Percentiles rank a stretch among this genome's conserved stretches.
Conservation (phyloP, 2,113 vertebrate genomes). For the Theristicus caerulescens region DNA sequence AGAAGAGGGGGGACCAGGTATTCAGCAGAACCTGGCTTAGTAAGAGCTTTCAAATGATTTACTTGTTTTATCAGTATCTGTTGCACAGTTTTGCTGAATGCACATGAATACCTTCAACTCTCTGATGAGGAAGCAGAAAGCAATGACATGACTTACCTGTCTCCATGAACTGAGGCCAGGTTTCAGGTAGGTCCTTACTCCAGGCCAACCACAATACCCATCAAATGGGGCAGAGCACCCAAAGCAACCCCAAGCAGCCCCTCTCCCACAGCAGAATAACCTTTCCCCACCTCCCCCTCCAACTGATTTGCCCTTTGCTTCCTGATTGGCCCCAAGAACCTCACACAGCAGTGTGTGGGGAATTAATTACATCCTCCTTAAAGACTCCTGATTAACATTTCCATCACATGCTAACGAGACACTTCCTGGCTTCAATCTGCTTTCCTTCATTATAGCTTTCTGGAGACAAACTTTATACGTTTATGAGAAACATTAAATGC, state of each 20-base stretch:
- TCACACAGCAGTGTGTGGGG: not conserved
- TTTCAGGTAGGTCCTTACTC: not conserved
- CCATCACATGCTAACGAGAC: slow-evolving; percentile 42
- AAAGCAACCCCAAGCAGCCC: not conserved
- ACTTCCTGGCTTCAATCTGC: slow-evolving; percentile 44
- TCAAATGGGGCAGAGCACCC: rapidly evolving
- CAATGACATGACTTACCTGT: not conserved
- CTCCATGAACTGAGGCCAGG: not conserved
- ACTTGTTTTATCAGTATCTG: not conserved
- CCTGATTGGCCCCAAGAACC: slow-evolving; percentile 17
- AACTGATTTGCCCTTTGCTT: not conserved
- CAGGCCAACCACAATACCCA: not conserved
- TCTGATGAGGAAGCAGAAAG: not conserved
- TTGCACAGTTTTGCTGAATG: not conserved
- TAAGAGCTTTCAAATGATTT: not conserved
- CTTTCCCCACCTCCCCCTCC: not conserved
- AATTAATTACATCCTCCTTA: slow-evolving; percentile 42
- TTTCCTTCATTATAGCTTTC: slow-evolving; percentile 48
- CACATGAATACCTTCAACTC: not conserved
- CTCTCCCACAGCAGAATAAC: not conserved
- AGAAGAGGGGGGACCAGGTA: not conserved
- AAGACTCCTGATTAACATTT: slow-evolving; percentile 53
- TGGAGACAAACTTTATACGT: slow-evolving; percentile 15
- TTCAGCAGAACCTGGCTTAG: not conserved
- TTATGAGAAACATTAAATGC: slow-evolving; percentile 43